phyloP scores from a whole-genome alignment of 2,113 vertebrate species.

The Phainopepla nitens region DNA sequence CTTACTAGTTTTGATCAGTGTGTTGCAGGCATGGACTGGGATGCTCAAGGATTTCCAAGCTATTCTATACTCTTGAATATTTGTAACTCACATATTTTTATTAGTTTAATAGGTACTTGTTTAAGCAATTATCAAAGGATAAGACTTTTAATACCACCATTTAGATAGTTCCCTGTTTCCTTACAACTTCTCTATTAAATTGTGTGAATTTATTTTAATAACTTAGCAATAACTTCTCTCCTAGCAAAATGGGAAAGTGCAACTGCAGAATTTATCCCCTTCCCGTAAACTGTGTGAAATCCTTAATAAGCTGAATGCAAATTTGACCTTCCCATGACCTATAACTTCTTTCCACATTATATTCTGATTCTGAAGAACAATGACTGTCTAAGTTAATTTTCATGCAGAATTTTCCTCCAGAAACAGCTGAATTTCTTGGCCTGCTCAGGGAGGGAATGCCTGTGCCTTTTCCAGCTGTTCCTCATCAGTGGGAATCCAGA shows the following conservation, averaged over 20 bases:
- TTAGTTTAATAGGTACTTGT: neutral
- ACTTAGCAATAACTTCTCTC: neutral
- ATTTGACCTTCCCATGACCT: neutral
- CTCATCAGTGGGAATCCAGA: neutral
- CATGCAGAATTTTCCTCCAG: neutral
- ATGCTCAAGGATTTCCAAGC: neutral
- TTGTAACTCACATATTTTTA: neutral
- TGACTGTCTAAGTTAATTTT: neutral
- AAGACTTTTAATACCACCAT: neutral
- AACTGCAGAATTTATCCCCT: neutral
- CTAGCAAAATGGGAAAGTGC: neutral
- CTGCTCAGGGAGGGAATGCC: neutral
- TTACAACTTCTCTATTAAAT: neutral
- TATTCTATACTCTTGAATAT: neutral
- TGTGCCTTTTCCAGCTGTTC: neutral
- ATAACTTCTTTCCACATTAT: neutral
- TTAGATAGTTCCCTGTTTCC: neutral
- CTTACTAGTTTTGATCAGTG: neutral
- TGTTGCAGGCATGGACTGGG: neutral
- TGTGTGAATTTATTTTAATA: neutral
- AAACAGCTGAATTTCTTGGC: neutral
- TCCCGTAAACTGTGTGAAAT: neutral
- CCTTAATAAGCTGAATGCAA: neutral
- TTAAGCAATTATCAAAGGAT: neutral
- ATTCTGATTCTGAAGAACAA: neutral